Evolutionary conservation across 1,140 invertebrate genomes (phyloP), one percentile per base, ranked within the genome.

Genomic region (Bombus pyrosoma): DNA sequence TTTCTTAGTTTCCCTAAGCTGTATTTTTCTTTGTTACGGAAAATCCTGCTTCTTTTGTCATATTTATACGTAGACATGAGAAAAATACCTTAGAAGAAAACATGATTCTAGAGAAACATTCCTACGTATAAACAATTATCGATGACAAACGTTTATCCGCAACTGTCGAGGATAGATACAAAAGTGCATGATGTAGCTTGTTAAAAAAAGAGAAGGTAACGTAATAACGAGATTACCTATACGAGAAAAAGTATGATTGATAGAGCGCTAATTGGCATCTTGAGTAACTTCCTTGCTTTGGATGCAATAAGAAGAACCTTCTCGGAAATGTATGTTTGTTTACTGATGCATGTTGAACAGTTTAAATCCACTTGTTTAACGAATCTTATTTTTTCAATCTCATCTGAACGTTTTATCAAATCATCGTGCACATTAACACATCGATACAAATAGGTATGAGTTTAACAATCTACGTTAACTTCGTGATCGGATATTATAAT

Each of bases 261-360:
- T 76, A 59, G 25, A 39, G 34, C 53, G 74, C 15, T 76, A 76
- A 76, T 76, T 59, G 74, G 3, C 74, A 37, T 59, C 47, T 76
- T 25, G 53, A 4, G 53, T 59, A 76, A 59, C 34, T 76, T 76
- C 53, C 47, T 39, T 37, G 47, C 57, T 75, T 75, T 34, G 6
- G 28, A 47, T 25, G 18, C 12, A 28, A 25, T 32, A 57, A 25
- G 28, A 75, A 57, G 5, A 53, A 37, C 3, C 43, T 25, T 47
- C 34, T 15, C 47, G 41, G n/a, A 47, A 74, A 74, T 12, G 43
- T 34, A 15, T 28, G 47, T 75, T 57, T 34, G 32, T 37, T 25
- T 25, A 15, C 10, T 15, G 73, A 57, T 75, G 47, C 47, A 15
- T 37, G 73, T 15, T 32, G 47, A 18, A 37, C 43, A 34, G 2